These are phyloP conservation scores for Maconellicoccus hirsutus DNA, from an alignment of 1,140 invertebrate genomes.

Conservation along the genomic window DNA sequence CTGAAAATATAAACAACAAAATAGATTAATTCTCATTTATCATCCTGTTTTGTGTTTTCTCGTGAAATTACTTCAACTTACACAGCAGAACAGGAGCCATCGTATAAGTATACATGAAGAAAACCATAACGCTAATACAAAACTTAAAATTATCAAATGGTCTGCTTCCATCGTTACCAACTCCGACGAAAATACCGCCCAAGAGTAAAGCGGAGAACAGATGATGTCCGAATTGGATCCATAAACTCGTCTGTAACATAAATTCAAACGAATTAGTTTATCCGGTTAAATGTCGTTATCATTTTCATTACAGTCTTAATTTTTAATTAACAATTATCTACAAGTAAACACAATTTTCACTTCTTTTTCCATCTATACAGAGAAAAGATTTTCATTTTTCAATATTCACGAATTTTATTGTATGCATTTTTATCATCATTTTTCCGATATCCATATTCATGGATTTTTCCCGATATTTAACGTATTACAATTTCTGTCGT, in stretches of 20 bases:
- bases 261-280: conserved; percentile 15
- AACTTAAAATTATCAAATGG: conserved; percentile 47
- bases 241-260: conserved; percentile 37
- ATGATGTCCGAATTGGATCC: conserved; percentile 45
- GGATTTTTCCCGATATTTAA: no score
- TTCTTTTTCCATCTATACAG: no score
- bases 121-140: conserved; percentile 42
- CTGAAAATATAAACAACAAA: conserved; percentile 44
- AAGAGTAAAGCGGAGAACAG: conserved; percentile 40
- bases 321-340: no score
- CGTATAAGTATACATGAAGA: conserved; percentile 49
- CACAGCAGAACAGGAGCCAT: conserved; percentile 47
- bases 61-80: conserved; percentile 34
- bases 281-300: neutral
- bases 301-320: neutral
- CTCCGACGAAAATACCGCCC: conserved; percentile 42
- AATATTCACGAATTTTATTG: no score
- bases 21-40: neutral
- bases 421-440: no score
- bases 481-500: no score
- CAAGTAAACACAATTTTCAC: no score
- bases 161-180: conserved; percentile 41
- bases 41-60: neutral
- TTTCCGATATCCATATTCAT: no score
- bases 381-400: no score